A percentile compares a stretch with the other conserved stretches of the same genome.
phyloP scores from a whole-genome alignment of 2,797 vertebrate genomes.

The Chiroxiphia lanceolata region DNA sequence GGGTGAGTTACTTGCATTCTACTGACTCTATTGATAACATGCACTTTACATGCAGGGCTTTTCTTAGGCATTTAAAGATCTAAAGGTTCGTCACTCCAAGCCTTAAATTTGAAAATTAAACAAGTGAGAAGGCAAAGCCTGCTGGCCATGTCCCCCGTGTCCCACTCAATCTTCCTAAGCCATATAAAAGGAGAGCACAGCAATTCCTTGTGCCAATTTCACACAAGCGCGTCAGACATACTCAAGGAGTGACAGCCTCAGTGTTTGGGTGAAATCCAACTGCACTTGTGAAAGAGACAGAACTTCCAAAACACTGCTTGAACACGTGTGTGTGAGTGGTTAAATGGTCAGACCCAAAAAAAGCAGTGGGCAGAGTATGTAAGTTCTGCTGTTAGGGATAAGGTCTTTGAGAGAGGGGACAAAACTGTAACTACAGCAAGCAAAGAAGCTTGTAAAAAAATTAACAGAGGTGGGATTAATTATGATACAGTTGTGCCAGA shows the following conservation, averaged over 20 bases:
- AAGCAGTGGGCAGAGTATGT: background rate
- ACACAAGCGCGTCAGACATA: background rate
- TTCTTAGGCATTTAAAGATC: background rate
- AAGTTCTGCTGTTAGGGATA: background rate
- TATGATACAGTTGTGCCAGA: background rate
- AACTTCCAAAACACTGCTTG: background rate
- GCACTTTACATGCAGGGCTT: background rate
- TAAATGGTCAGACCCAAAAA: background rate
- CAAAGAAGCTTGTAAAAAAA: background rate
- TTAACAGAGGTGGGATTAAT: background rate
- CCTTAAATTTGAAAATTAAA: background rate
- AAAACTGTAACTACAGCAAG: background rate
- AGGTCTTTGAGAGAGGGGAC: background rate
- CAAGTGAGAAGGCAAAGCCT: background rate
- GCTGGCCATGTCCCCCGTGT: background rate
- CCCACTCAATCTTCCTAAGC: background rate
- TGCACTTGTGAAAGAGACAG: background rate
- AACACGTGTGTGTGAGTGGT: rapidly evolving
- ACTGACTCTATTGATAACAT: background rate
- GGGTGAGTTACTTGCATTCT: background rate
- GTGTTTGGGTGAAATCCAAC: background rate
- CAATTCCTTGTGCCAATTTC: background rate
- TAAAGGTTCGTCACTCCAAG: background rate
- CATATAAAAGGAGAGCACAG: background rate
- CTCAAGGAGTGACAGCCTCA: background rate